Conservation (phyloP, 2,797 vertebrate species). For the Acanthis flammea region DNA sequence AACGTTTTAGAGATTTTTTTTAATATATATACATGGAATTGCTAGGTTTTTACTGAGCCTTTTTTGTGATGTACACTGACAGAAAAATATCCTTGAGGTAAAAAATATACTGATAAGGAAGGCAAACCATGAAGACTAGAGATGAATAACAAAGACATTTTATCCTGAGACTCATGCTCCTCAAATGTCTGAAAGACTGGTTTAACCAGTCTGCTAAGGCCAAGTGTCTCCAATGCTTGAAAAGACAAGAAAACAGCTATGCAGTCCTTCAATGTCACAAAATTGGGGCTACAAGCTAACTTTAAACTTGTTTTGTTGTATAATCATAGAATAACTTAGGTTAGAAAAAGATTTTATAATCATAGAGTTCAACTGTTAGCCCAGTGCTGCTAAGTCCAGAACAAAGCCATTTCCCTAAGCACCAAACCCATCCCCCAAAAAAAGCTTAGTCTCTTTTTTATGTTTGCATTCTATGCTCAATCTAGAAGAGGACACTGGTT, state of each 20-base stretch:
- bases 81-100: not conserved
- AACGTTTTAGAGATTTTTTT: not conserved
- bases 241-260: conserved; percentile 55
- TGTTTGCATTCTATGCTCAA: not conserved
- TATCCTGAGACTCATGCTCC: conserved; percentile 43
- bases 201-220: conserved; percentile 65
- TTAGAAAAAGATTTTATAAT: not conserved
- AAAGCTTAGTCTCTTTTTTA: not conserved
- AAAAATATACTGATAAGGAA: conserved; percentile 43
- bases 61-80: conserved; percentile 15
- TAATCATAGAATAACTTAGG: not conserved
- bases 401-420: not conserved
- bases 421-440: accelerated
- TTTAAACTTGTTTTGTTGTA: not conserved
- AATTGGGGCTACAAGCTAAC: not conserved
- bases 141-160: conserved; percentile 59
- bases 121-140: conserved; percentile 44
- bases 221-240: conserved; percentile 52
- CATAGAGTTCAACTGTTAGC: accelerated
- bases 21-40: accelerated
- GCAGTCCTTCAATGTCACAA: conserved; percentile 24
- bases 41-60: conserved; percentile 17
- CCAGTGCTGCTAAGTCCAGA: not conserved
- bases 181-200: conserved; percentile 63
- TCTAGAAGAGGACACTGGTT: not conserved